A percentile compares a stretch with the other conserved stretches of the same genome.
Conservation (phyloP, 2,113 vertebrate genomes). For the Delphinapterus leucas region DNA sequence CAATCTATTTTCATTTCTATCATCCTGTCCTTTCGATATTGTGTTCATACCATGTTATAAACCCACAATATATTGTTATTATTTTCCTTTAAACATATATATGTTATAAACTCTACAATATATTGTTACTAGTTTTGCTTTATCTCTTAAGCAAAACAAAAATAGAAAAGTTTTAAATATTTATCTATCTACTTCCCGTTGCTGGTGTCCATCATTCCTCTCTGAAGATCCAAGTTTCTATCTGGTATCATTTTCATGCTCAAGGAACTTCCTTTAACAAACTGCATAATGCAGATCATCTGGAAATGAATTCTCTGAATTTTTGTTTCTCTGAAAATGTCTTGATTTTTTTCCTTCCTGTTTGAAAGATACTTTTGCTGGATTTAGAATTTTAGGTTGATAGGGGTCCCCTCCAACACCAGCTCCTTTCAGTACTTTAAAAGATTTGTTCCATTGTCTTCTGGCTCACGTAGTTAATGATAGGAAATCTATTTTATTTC, state of each 20-base stretch:
- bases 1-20: constrained; percentile 15
- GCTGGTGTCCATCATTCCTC: background rate
- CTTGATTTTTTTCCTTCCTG: background rate
- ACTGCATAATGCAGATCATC: background rate
- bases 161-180: background rate
- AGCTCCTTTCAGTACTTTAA: background rate
- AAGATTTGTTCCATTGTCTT: background rate
- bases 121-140: background rate
- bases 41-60: background rate
- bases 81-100: background rate
- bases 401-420: rapidly evolving
- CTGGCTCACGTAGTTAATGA: background rate
- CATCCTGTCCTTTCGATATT: background rate
- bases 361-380: background rate
- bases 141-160: constrained; percentile 3
- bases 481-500: background rate
- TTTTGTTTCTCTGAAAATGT: background rate
- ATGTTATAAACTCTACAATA: background rate
- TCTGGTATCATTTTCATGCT: background rate
- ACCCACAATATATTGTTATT: background rate
- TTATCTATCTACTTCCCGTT: background rate
- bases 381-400: background rate
- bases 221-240: background rate
- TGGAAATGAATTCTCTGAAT: background rate
- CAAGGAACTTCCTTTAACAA: background rate